Conservation (phyloP, 30 jellyfish, hydroid and myxozoan species). For the Chrysaora quinquecirrha region DNA sequence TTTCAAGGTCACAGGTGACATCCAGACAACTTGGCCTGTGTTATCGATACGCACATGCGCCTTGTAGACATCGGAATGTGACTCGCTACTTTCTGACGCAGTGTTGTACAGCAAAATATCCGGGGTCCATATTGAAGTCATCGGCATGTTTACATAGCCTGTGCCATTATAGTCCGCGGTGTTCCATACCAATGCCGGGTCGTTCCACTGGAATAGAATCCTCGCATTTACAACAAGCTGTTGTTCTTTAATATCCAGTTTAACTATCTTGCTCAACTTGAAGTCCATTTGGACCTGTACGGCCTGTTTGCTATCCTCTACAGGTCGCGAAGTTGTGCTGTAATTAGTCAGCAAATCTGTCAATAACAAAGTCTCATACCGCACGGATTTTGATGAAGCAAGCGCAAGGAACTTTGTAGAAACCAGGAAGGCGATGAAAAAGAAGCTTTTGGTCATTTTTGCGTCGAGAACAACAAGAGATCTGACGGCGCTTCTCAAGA, state of each 20-base stretch:
- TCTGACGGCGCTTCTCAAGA: too few relatives aligned
- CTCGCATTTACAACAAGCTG: conserved; percentile 24
- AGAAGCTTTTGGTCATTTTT: too few relatives aligned
- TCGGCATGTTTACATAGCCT: conserved; percentile 24
- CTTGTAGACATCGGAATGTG: conserved; percentile 63
- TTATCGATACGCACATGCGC: conserved; percentile 40
- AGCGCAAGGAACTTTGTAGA: too few relatives aligned
- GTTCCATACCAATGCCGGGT: conserved; percentile 58
- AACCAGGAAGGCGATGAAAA: too few relatives aligned
- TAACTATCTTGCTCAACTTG: conserved; percentile 32
- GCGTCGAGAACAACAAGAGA: too few relatives aligned
- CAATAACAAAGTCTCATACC: neutral
- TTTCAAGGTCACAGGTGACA: conserved; percentile 72
- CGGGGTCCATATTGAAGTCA: conserved; percentile 72
- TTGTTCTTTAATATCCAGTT: conserved; percentile 52
- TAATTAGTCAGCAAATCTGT: neutral
- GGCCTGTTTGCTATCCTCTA: neutral
- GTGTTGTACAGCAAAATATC: conserved; percentile 73
- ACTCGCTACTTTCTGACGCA: conserved; percentile 58
- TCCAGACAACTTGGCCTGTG: conserved; percentile 66
- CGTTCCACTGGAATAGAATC: conserved; percentile 57
- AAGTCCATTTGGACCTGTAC: conserved; percentile 21
- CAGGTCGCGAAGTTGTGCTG: conserved; percentile 25
- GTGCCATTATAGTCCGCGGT: conserved; percentile 22
- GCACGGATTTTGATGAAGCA: too few relatives aligned